Evolutionary conservation across 92 coral and sea anemone species (phyloP).

Genomic region (Epizoanthus illoricatus): DNA sequence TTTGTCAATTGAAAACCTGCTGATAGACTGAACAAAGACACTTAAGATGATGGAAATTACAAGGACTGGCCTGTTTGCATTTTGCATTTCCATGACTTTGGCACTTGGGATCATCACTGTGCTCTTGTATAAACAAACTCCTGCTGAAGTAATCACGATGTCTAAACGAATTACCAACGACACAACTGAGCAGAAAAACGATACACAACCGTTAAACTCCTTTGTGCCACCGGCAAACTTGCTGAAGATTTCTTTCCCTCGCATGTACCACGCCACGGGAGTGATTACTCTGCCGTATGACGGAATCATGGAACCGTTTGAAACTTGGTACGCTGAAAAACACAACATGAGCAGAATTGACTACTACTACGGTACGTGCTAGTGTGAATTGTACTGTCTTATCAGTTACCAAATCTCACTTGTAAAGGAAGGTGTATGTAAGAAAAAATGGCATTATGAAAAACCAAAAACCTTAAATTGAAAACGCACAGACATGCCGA

Average conservation of each 20-base stretch:
- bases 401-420: not conserved
- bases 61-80: constrained; percentile 11
- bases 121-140: constrained; percentile 20
- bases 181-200: constrained; percentile 17
- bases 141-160: constrained; percentile 10
- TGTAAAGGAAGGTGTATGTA: not conserved
- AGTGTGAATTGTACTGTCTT: not conserved
- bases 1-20: not conserved
- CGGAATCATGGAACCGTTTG: constrained; percentile 60
- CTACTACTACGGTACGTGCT: constrained; percentile 48
- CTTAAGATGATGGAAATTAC: not conserved
- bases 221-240: not conserved
- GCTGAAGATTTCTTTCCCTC: constrained; percentile 35
- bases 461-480: no score
- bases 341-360: constrained; percentile 56
- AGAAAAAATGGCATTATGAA: no score
- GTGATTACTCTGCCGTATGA: constrained; percentile 53
- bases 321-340: constrained; percentile 52
- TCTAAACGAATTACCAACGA: constrained; percentile 31
- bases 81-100: constrained; percentile 28
- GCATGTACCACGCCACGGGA: constrained; percentile 51
- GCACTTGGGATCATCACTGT: constrained; percentile 20
- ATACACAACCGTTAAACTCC: not conserved
- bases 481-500: no score
- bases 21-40: not conserved